phyloP scores from a whole-genome alignment of 2,888 invertebrate genomes.

The Epinotia brunnichana region DNA sequence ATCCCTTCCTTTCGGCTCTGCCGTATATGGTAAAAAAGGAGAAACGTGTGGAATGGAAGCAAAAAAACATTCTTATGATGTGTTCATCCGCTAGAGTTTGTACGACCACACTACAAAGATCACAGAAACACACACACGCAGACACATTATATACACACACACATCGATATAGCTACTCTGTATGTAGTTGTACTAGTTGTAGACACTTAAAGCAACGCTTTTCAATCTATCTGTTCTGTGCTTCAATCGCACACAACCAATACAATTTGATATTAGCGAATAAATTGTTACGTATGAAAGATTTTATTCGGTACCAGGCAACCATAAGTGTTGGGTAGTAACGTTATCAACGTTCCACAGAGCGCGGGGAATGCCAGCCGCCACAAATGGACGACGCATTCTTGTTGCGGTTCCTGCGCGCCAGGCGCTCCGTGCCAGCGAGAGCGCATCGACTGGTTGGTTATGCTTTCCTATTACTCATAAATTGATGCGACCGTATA shows the following conservation, averaged over 20 bases:
- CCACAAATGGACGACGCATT: constrained; percentile 89
- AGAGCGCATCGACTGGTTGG: constrained; percentile 89
- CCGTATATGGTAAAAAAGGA: no score
- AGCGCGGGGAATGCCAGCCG: constrained; percentile 87
- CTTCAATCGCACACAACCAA: background rate
- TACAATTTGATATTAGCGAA: constrained; percentile 14
- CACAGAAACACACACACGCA: no score
- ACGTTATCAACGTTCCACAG: constrained; percentile 70
- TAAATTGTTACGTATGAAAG: constrained; percentile 41
- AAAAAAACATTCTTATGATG: no score
- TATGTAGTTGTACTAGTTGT: no score
- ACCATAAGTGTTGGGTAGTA: constrained; percentile 29
- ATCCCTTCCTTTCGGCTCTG: no score
- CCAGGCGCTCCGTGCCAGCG: constrained; percentile 87
- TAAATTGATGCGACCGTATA: constrained; percentile 24
- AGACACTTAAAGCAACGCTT: background rate
- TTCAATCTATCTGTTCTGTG: no score
- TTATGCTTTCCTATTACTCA: constrained; percentile 47
- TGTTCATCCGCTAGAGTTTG: no score
- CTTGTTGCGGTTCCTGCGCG: constrained; percentile 88
- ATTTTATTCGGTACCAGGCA: constrained; percentile 44
- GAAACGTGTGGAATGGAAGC: no score
- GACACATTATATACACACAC: no score
- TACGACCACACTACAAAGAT: no score
- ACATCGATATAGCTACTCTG: no score